phyloP scores from a whole-genome alignment of 2,888 invertebrate genomes.

The Hydrotaea cyrtoneurina region DNA sequence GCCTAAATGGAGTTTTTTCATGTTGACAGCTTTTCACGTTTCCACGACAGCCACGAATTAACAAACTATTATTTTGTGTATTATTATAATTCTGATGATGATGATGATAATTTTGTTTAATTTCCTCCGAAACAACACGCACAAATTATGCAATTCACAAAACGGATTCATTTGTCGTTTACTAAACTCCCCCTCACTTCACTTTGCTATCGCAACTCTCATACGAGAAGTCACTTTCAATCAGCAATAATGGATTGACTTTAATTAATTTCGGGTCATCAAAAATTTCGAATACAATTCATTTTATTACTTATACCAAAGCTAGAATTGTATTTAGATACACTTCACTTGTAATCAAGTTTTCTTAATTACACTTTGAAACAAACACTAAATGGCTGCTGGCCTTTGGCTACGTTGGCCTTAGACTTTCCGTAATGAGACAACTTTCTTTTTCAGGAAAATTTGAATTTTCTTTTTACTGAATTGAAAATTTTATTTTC shows the following conservation, averaged over 20 bases:
- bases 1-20: constrained; percentile 69
- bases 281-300: not conserved
- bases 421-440: no score
- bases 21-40: constrained; percentile 41
- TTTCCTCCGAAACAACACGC: constrained; percentile 2
- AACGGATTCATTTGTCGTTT: not conserved
- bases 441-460: no score
- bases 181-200: not conserved
- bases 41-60: not conserved
- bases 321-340: not conserved
- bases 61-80: not conserved
- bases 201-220: not conserved
- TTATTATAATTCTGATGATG: not conserved
- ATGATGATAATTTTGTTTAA: not conserved
- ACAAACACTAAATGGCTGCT: no score
- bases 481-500: not conserved
- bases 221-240: not conserved
- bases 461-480: not conserved
- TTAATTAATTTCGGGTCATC: constrained; percentile 15
- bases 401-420: no score
- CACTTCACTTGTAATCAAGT: not conserved
- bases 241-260: not conserved
- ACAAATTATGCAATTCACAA: constrained; percentile 34
- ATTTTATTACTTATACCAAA: not conserved
- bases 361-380: not conserved